These are phyloP conservation scores for Cylloceria caligata DNA, from an alignment of 2,888 invertebrate genomes.

Conservation along the genomic window DNA sequence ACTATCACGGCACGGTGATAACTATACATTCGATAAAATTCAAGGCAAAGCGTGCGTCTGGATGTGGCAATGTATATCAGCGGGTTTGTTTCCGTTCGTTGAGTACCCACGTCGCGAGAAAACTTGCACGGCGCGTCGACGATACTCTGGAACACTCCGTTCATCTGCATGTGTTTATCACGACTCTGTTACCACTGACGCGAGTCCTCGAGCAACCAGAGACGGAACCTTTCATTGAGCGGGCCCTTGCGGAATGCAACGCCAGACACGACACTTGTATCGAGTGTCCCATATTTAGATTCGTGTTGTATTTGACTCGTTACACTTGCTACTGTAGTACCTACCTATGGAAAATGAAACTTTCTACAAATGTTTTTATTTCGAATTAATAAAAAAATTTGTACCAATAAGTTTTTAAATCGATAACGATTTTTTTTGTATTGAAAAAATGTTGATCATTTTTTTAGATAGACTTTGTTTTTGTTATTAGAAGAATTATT, in stretches of 20 bases:
- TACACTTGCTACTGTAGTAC: background rate
- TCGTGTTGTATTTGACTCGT: background rate
- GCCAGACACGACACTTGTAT: background rate
- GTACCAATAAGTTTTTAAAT: background rate
- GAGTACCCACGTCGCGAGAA: background rate
- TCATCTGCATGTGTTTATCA: background rate
- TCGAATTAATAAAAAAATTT: background rate
- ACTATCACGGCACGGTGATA: too few relatives aligned
- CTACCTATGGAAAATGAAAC: too few relatives aligned
- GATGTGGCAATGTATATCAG: constrained; percentile 9
- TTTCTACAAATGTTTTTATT: background rate
- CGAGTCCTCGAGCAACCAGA: constrained; percentile 3
- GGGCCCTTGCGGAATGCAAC: background rate
- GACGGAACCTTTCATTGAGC: constrained; percentile 14
- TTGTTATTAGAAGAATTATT: background rate
- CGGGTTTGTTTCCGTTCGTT: background rate
- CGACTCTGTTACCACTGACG: background rate
- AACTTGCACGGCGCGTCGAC: constrained; percentile 5
- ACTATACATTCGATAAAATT: constrained; percentile 21
- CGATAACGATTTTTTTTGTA: background rate
- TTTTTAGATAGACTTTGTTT: background rate
- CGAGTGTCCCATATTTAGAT: background rate
- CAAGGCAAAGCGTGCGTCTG: background rate
- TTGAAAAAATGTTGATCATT: background rate
- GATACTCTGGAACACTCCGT: background rate